Evolutionary conservation across 2,113 vertebrate genomes (phyloP).

Genomic region (Gavia stellata): DNA sequence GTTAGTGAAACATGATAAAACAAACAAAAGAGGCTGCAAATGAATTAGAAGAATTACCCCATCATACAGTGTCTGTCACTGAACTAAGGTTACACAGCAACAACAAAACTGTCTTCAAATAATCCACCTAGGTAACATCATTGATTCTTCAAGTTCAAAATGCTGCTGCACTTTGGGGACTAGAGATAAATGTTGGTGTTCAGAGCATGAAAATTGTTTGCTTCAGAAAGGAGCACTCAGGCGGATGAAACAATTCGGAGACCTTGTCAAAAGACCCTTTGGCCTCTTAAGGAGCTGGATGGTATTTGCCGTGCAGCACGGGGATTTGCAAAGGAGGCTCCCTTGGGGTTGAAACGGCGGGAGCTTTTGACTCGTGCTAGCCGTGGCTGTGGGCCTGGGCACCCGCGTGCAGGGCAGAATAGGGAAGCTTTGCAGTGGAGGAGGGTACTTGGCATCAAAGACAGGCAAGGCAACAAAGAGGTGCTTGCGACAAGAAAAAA

Average conservation of each 20-base stretch:
- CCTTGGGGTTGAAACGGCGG: not conserved
- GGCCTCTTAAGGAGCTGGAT: not conserved
- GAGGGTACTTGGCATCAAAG: not conserved
- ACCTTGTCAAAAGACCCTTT: not conserved
- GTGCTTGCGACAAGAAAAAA: not conserved
- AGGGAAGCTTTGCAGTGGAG: not conserved
- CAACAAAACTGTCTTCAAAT: constrained; percentile 45
- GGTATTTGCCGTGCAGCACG: not conserved
- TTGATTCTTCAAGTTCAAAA: constrained; percentile 37
- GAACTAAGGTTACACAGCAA: constrained; percentile 13
- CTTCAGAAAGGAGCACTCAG: constrained; percentile 38
- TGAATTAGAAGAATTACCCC: not conserved
- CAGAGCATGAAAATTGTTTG: constrained; percentile 31
- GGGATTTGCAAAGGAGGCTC: not conserved
- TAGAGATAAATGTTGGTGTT: constrained; percentile 18
- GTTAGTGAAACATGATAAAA: not conserved
- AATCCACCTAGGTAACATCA: constrained; percentile 21
- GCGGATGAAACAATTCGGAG: constrained; percentile 15
- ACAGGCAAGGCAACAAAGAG: not conserved
- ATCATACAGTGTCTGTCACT: not conserved
- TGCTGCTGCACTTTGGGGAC: constrained; percentile 23
- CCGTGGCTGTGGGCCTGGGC: not conserved
- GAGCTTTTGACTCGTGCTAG: not conserved
- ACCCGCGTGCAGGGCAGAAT: not conserved
- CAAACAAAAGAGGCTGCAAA: not conserved